Percentiles rank a stretch among this genome's conserved stretches.
These are phyloP conservation scores for Muscicapa adusta DNA, from an alignment of 2,113 vertebrate genomes.

Conservation along the genomic window DNA sequence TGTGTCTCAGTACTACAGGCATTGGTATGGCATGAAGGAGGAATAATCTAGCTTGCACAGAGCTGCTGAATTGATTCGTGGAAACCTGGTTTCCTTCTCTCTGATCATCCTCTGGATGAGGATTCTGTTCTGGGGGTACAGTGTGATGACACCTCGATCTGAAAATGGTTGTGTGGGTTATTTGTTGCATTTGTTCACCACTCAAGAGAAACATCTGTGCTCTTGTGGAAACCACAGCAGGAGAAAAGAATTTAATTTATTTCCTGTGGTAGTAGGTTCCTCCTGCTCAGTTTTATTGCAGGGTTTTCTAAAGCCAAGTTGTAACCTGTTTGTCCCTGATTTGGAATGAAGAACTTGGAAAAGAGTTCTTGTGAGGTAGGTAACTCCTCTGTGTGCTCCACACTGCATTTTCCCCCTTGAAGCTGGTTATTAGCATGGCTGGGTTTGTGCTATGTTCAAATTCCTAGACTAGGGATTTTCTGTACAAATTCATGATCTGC, in stretches of 20 bases:
- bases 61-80: background rate
- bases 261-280: background rate
- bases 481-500: background rate
- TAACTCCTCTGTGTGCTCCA: background rate
- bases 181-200: background rate
- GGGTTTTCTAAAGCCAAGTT: background rate
- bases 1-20: accelerated
- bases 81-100: background rate
- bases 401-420: background rate
- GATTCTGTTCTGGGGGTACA: background rate
- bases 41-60: background rate
- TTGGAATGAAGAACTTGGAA: background rate
- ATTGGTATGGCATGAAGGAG: background rate
- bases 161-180: background rate
- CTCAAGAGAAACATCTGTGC: background rate
- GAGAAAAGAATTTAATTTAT: background rate
- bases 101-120: too few species aligned
- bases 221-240: background rate
- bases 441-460: background rate
- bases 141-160: background rate
- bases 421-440: background rate
- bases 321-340: background rate
- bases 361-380: background rate
- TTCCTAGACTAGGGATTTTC: background rate
- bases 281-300: background rate